These are phyloP conservation scores for Apocheima hispidaria DNA, from an alignment of 2,888 invertebrate species.

Conservation along the genomic window DNA sequence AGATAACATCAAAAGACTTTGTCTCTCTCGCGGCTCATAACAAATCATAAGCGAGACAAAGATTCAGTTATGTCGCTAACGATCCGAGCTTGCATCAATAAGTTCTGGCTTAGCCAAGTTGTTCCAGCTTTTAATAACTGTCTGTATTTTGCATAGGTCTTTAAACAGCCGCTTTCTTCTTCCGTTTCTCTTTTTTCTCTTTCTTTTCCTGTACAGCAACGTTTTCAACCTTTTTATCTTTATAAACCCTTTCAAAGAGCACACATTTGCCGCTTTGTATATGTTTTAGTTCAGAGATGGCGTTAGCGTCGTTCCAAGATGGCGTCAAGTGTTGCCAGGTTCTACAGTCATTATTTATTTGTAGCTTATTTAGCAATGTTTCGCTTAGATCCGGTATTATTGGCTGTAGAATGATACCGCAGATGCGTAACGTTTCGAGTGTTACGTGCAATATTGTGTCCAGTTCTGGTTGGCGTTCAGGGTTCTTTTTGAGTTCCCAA, in stretches of 20 bases:
- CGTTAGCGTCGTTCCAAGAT: conserved; percentile 72
- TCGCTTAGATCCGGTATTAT: conserved; percentile 91
- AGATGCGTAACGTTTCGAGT: conserved; percentile 93
- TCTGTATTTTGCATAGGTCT: no score
- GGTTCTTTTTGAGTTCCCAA: conserved; percentile 92
- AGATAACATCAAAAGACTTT: no score
- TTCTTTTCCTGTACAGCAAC: conserved; percentile 28
- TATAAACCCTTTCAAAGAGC: conserved; percentile 75
- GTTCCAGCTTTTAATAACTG: no score
- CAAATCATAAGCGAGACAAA: no score
- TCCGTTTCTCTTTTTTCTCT: conserved; percentile 61
- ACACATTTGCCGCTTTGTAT: conserved; percentile 77
- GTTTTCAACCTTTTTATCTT: conserved; percentile 59
- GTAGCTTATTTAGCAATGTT: conserved; percentile 90
- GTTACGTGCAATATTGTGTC: conserved; percentile 92
- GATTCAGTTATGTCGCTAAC: no score
- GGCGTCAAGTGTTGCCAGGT: conserved; percentile 72
- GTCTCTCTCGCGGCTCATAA: no score
- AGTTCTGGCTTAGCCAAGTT: no score
- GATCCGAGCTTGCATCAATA: no score
- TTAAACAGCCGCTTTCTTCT: conserved; percentile 61
- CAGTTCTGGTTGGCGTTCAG: conserved; percentile 85
- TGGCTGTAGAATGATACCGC: conserved; percentile 92
- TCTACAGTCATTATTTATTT: conserved; percentile 66
- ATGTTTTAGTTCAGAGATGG: conserved; percentile 71